Conservation (phyloP, 2,113 vertebrate genomes). For the Plestiodon gilberti region DNA sequence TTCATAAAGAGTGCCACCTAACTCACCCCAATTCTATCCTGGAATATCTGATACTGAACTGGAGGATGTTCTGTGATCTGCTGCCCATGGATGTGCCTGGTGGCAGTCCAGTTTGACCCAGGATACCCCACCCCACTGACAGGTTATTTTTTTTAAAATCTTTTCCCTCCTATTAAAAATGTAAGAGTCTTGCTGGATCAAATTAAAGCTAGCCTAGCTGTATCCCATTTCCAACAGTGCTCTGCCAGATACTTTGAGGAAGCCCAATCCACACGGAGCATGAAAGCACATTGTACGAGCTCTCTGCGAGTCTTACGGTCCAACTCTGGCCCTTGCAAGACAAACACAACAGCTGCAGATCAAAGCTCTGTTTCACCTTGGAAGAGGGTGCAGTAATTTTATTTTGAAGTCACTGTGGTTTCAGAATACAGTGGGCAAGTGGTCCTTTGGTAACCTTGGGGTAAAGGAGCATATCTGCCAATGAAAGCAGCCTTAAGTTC, state of each 20-base stretch:
- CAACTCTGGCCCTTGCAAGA: background rate
- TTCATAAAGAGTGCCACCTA: too few relatives aligned
- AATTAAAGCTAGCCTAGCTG: background rate
- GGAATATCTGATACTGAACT: too few relatives aligned
- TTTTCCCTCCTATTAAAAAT: too few relatives aligned
- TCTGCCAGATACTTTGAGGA: too few relatives aligned
- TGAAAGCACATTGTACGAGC: too few relatives aligned
- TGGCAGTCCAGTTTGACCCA: too few relatives aligned
- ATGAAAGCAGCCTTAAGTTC: background rate
- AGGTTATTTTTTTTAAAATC: too few relatives aligned
- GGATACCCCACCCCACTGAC: too few relatives aligned
- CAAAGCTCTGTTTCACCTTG: background rate
- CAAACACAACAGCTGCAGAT: constrained; percentile 22
- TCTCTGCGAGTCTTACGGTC: too few relatives aligned
- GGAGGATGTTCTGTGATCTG: too few relatives aligned
- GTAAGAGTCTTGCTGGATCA: background rate
- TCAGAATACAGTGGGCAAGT: constrained; percentile 40
- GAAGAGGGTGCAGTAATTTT: constrained; percentile 26
- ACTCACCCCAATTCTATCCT: too few relatives aligned
- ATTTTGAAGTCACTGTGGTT: constrained; percentile 50
- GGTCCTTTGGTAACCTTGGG: constrained; percentile 37
- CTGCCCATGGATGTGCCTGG: too few relatives aligned
- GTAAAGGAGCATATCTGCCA: background rate
- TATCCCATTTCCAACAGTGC: background rate
- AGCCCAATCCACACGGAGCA: background rate